Evolutionary conservation across 2,113 vertebrate species (phyloP), one percentile per base, ranked within the genome.

Genomic region (Mustelus asterias): DNA sequence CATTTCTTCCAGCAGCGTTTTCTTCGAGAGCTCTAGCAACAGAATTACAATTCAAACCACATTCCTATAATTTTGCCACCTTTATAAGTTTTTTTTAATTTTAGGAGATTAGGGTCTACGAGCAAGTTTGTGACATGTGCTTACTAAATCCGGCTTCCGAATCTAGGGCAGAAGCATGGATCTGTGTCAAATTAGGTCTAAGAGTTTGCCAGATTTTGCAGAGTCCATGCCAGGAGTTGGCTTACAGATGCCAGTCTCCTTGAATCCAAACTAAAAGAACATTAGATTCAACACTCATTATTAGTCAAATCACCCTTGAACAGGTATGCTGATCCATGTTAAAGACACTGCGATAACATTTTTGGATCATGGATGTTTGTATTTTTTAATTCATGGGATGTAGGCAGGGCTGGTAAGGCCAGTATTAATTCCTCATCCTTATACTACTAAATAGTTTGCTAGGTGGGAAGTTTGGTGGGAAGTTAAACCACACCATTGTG

Each of bases 1-100:
- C 63, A 98, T 96, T 96, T 98, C 98, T 94, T 98, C 97, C 96
- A 97, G 96, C 67, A 99, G 97, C 9, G 3, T 95, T 44, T 96
- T 96, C 58, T 96, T 97, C 96, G 97, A 97, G 96, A 1, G 33
- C 96, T 97, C 98, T 98, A 83, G 18, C 33, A 95, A 83, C 76
- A 58, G 29, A 37, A 95, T 37, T 78, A 78, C 78, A 86, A 83
- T 22, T 41, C 80, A 41, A 83, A 83, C 37, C 37, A 44, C 37
- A 83, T 83, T 41, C 80, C 16, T 83, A 83, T 41, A 83, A 83
- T 44, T 37, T 44, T 83, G 37, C 5, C 37, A 41, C 16, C 44
- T 76, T 44, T 83, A 44, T 22, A 83, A 41, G 80, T 14, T 83
- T 14, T 44, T 83, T 44, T 37, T 13, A 41, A 83, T 44, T 83